Evolutionary conservation across 2,113 vertebrate genomes (phyloP), one percentile per base, ranked within the genome.

Genomic region (Recurvirostra avosetta): DNA sequence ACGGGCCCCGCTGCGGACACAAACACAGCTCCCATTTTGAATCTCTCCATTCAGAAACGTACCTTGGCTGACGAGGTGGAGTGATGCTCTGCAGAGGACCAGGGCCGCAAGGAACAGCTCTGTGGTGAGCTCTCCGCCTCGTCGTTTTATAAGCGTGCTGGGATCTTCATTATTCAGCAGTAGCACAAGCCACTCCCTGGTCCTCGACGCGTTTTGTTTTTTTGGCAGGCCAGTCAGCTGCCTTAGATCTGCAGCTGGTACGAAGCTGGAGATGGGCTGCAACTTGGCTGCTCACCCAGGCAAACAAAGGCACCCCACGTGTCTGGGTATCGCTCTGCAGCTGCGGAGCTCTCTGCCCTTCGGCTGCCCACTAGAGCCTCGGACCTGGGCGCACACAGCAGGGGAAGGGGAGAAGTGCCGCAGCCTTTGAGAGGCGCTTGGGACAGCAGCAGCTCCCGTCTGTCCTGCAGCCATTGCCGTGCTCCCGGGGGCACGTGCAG

Each of bases 131-230:
- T 75, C 83, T 45, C 49, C 0, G 2, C 86, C 56, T 53, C 22
- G 8, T 50, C 2, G 2, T 52, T 95, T 97, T 97, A 96, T 97
- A 97, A 79, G 89, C 38, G 0, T 15, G 14, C 73, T 40, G 77
- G 89, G 88, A 91, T 92, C 77, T 84, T 96, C 91, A 63, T 94
- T 94, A 95, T 91, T 61, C 91, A 89, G 81, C 32, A 12, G n/a
- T 15, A 72, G 92, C 84, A 76, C 73, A 95, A 82, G 94, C 97
- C 96, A 92, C 97, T 89, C 97, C 97, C 95, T 92, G 91, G 77
- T 74, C 36, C 84, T 84, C 25, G 0, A 92, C 2, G 7, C 80
- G 61, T 83, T 91, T 55, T 77, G 90, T 23, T 76, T 91, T 86
- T 34, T 67, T 86, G 90, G 88, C 80, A 90, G 86, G 52, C 65